Base-by-base conservation (phyloP, 2,113 vertebrate species). In the Chlamydotis undulata region DNA sequence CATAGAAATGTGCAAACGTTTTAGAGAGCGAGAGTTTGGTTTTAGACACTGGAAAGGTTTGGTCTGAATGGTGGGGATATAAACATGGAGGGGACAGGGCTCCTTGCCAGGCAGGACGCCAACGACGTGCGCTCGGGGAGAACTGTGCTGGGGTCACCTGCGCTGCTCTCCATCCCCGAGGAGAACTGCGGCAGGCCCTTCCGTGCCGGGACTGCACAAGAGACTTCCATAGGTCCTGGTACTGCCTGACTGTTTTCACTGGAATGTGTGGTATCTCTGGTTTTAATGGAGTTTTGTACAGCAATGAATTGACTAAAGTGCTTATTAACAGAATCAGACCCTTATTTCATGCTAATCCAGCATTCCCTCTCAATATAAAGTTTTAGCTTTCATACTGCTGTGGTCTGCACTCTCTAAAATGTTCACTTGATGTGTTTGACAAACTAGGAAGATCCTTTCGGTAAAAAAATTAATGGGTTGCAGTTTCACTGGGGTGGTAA, bases 1-100 rank as follows among this genome's bases (percentile, higher is more conserved):
- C 96, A 94, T 4, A 97, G 96, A 98, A 97, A 97, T 97, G 97
- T 96, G 97, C 96, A 70, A 97, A 98, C 94, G 59, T 95, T 97
- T 97, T 94, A 96, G 97, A 97, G 97, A 96, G 97, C 97, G 76
- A 96, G 97, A 95, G 95, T 96, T 93, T 85, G 96, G 75, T 68
- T 97, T 67, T 56, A 97, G 97, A 97, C 95, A 33, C 95, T 33
- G 65, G 85, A 92, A 88, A 95, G 83, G 74, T 49, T 90, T 19
- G 73, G 87, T 74, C 92, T 83, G 19, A 9, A 18, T 6, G 90
- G 63, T 15, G 94, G 78, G 47, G 59, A 35, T 35, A 43, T 76
- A 53, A 11, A 91, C 57, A 89, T 1, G 37, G 3, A 81, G 35
- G 92, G 67, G 69, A 81, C 50, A 23, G 28, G 26, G 78, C 83